Percentiles rank a stretch among this genome's conserved stretches.
These are phyloP conservation scores for Teleogryllus oceanicus DNA, from an alignment of 2,888 invertebrate species.

Conservation along the genomic window DNA sequence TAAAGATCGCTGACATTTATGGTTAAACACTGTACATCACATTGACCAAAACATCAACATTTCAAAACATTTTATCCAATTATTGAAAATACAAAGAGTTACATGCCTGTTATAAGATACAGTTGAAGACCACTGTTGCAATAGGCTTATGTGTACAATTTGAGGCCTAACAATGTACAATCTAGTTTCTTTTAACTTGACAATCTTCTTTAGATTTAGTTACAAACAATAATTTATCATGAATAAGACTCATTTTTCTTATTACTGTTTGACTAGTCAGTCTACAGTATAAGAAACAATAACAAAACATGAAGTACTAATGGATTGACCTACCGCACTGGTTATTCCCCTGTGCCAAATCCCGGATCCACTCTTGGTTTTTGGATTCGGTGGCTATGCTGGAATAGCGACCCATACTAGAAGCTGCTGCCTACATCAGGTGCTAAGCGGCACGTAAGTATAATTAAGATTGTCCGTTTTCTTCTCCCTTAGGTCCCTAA, in stretches of 20 bases:
- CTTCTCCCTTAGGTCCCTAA: conserved; percentile 81
- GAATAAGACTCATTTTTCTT: conserved; percentile 22
- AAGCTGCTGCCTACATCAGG: conserved; percentile 51
- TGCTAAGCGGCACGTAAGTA: conserved; percentile 66
- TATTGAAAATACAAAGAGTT: background rate
- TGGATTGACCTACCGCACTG: conserved; percentile 29
- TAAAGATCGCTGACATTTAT: background rate
- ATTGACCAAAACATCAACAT: conserved; percentile 8
- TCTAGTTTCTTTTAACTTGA: background rate
- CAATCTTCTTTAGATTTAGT: conserved; percentile 10
- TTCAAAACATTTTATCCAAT: background rate
- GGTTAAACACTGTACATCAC: conserved; percentile 18
- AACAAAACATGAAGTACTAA: conserved; percentile 21
- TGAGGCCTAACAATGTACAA: background rate
- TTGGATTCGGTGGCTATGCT: conserved; percentile 23
- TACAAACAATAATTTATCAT: conserved; percentile 25
- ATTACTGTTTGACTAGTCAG: conserved; percentile 24
- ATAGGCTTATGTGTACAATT: conserved; percentile 9
- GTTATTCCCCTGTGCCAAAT: background rate
- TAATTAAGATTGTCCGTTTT: conserved; percentile 81
- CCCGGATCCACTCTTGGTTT: background rate
- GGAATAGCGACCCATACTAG: conserved; percentile 56
- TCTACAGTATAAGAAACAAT: conserved; percentile 27
- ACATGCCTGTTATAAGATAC: background rate
- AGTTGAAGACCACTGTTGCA: conserved; percentile 10